These are phyloP conservation scores for Eupeodes luniger DNA, from an alignment of 2,888 invertebrate species.

Conservation along the genomic window DNA sequence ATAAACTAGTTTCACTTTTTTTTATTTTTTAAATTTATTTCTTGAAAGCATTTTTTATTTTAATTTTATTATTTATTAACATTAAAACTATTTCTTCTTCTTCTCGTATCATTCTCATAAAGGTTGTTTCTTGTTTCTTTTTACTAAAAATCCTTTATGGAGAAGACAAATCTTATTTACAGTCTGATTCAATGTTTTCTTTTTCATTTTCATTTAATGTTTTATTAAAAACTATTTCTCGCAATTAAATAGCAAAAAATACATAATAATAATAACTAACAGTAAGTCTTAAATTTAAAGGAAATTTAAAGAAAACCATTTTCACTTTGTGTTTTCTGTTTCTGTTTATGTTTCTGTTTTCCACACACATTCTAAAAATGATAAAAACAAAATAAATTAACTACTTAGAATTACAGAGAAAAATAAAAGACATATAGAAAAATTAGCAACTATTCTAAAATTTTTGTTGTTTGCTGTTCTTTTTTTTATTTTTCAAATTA, in stretches of 20 bases:
- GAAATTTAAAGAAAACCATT: slow-evolving; percentile 45
- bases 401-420: slow-evolving; percentile 72
- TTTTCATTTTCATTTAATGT: slow-evolving; percentile 28
- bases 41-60: slow-evolving; percentile 61
- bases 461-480: slow-evolving; percentile 19
- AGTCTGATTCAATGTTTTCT: slow-evolving; percentile 60
- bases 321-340: slow-evolving; percentile 45
- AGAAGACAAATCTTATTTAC: slow-evolving; percentile 68
- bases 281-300: slow-evolving; percentile 51
- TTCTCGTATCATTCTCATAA: slow-evolving; percentile 47
- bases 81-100: slow-evolving; percentile 63
- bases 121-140: slow-evolving; percentile 26
- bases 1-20: slow-evolving; percentile 62
- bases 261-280: slow-evolving; percentile 34
- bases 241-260: slow-evolving; percentile 64
- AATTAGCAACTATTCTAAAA: slow-evolving; percentile 67
- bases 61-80: slow-evolving; percentile 45
- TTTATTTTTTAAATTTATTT: slow-evolving; percentile 51
- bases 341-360: not conserved
- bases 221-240: slow-evolving; percentile 57
- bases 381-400: slow-evolving; percentile 75
- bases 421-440: slow-evolving; percentile 61
- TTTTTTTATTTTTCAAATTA: slow-evolving; percentile 37
- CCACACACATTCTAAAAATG: slow-evolving; percentile 54
- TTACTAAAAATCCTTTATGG: slow-evolving; percentile 31